A percentile compares a stretch with the other conserved stretches of the same genome.
phyloP scores from a whole-genome alignment of 2,113 vertebrate species.

The Pterocles orientalis region DNA sequence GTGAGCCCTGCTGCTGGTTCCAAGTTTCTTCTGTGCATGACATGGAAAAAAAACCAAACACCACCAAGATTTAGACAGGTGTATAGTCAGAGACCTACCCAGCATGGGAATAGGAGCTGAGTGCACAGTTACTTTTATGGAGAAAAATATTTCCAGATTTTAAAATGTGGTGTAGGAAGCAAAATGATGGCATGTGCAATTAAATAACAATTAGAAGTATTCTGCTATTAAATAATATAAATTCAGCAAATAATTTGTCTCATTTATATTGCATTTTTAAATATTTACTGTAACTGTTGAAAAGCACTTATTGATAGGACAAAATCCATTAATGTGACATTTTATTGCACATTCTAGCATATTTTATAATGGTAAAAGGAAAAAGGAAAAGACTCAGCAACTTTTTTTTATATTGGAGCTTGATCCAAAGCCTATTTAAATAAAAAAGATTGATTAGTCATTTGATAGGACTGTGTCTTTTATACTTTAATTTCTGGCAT shows the following conservation, averaged over 20 bases:
- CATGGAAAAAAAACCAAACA: neutral
- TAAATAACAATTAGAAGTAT: neutral
- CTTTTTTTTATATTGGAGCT: neutral
- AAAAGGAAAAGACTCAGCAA: neutral
- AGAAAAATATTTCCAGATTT: neutral
- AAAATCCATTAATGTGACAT: neutral
- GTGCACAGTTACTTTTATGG: neutral
- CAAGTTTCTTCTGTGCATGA: neutral
- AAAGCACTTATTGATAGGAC: neutral
- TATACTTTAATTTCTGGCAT: neutral
- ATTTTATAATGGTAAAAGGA: neutral
- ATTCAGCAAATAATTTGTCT: neutral
- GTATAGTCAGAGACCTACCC: neutral
- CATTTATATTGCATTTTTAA: neutral
- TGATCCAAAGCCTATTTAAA: neutral
- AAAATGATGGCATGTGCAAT: neutral
- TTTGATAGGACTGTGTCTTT: neutral
- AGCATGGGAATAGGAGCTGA: neutral
- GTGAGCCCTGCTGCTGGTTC: neutral
- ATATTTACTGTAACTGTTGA: neutral
- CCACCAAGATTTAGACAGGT: neutral
- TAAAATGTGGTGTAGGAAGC: neutral
- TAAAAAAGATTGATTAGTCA: neutral
- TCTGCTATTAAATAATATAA: neutral
- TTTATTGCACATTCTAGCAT: neutral